Evolutionary conservation across 1,140 invertebrate genomes (phyloP), one percentile per base, ranked within the genome.

Genomic region (Gryllus bimaculatus): DNA sequence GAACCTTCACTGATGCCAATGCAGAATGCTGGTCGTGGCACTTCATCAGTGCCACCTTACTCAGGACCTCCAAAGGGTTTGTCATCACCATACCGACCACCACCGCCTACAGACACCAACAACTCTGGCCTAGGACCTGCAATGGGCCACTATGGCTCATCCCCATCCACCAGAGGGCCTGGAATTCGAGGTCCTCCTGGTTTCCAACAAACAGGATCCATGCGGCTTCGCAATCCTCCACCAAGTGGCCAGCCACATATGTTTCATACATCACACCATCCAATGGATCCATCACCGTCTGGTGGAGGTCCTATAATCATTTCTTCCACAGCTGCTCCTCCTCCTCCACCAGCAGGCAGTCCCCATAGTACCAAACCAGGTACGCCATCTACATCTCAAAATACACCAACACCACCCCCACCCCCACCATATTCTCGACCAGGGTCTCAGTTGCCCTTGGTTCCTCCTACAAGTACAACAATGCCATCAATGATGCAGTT

Each of bases 261-360:
- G 81, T 89, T 88, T 80, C 87, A 88, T 47, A 85, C 87, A 0
- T 82, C 86, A 0, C 87, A 89, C 80, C 88, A 88, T 82, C 86
- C 88, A 5, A 84, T 90, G 85, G 89, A 90, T 79, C 88, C 88
- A 0, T 88, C 88, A 7, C 88, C 89, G 0, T 88, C 88, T 0
- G 88, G 88, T 8, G 88, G 88, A 15, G 88, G 88, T 21, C 86
- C 87, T 0, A 88, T 89, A 39, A 84, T 86, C 7, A 87, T 88
- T 18, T 78, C 80, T 54, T 77, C 80, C 8, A 20, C 20, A 18
- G 49, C 73, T 15, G 77, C 39, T 15, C 78, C 78, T 4, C 80
- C 47, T 26, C 54, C 75, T 48, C 74, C 74, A 54, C 47, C 76
- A 49, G 26, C 80, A 66, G 74, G 78, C 20, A 80, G 74, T 39